Evolutionary conservation across 2,888 invertebrate genomes (phyloP).

Genomic region (Chouioia cunea): DNA sequence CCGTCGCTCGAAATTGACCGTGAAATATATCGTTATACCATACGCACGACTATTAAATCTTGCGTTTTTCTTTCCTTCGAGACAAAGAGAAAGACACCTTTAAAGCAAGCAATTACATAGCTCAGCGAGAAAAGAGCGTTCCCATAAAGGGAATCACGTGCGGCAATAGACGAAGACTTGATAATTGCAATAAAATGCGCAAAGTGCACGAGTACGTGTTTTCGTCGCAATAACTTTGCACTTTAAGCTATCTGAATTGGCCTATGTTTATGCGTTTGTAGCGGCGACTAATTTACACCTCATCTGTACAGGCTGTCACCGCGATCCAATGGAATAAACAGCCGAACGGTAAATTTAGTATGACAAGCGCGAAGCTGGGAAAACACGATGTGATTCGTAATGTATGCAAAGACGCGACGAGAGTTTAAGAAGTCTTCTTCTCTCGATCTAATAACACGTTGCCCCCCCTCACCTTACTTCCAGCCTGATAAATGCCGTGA

Average conservation of each 20-base stretch:
- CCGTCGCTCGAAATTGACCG: constrained; percentile 28
- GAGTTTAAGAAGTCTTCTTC: constrained; percentile 3
- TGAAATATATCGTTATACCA: constrained; percentile 11
- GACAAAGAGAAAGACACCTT: constrained; percentile 13
- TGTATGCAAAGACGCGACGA: constrained; percentile 1
- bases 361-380: no score
- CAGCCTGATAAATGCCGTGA: constrained; percentile 35
- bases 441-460: constrained; percentile 63
- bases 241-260: no score
- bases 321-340: no score
- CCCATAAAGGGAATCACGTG: no score
- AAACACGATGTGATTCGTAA: constrained; percentile 18
- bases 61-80: neutral
- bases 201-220: neutral
- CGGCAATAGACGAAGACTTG: no score
- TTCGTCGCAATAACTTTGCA: no score
- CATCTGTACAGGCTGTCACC: no score
- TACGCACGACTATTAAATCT: constrained; percentile 28
- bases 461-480: constrained; percentile 40
- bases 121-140: no score
- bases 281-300: no score
- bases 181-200: no score
- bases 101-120: constrained; percentile 2
- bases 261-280: no score
- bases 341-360: no score